Evolutionary conservation across 2,888 invertebrate species (phyloP).

Genomic region (Drosophila helvetica): DNA sequence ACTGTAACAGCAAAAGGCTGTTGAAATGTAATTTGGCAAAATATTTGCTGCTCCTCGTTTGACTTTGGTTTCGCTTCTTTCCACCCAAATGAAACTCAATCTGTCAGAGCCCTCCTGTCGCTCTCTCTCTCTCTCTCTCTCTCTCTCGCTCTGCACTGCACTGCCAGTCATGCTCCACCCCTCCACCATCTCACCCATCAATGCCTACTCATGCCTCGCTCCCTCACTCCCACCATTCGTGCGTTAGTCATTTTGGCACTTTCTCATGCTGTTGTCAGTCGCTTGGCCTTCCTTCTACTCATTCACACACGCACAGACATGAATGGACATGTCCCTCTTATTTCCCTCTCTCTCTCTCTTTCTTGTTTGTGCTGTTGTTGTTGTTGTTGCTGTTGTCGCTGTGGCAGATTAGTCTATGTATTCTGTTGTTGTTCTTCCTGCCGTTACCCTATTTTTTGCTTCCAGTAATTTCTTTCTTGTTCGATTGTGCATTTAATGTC

Average conservation of each 20-base stretch:
- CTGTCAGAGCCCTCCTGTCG: constrained; percentile 67
- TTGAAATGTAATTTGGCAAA: constrained; percentile 78
- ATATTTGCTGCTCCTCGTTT: constrained; percentile 66
- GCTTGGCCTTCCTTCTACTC: constrained; percentile 25
- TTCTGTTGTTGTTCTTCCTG: constrained; percentile 15
- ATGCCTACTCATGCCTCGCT: constrained; percentile 17
- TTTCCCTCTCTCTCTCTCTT: constrained; percentile 6
- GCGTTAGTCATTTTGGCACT: constrained; percentile 78
- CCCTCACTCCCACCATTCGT: constrained; percentile 3
- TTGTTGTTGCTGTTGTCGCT: constrained; percentile 13
- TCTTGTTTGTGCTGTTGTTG: neutral
- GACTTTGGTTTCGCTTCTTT: constrained; percentile 40
- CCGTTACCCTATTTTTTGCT: constrained; percentile 21
- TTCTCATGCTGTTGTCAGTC: constrained; percentile 77
- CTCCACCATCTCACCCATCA: neutral
- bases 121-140: constrained; percentile 36
- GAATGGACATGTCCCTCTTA: constrained; percentile 13
- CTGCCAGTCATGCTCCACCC: constrained; percentile 53
- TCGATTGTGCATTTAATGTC: constrained; percentile 75
- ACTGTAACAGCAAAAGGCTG: constrained; percentile 65
- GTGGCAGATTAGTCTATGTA: constrained; percentile 67
- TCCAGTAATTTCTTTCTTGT: constrained; percentile 33
- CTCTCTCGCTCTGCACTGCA: constrained; percentile 45
- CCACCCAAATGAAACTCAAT: constrained; percentile 76
- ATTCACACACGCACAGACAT: constrained; percentile 62